phyloP scores from a whole-genome alignment of 2,888 invertebrate genomes.

The Drosophila nr. perissopoda region DNA sequence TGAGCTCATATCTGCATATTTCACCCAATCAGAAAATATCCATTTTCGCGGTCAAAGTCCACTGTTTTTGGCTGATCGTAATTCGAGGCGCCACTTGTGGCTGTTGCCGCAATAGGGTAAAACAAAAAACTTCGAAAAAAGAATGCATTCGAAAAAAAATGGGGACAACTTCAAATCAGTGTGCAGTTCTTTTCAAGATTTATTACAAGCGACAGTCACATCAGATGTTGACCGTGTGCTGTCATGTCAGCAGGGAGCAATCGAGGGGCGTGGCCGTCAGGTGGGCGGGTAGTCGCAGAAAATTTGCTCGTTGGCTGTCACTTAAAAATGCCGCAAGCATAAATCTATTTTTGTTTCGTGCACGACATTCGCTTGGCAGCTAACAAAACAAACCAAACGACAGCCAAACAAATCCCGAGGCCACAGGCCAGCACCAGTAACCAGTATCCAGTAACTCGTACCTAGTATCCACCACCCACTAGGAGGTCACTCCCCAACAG shows the following conservation, averaged over 20 bases:
- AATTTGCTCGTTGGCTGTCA: constrained; percentile 71
- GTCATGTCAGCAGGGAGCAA: constrained; percentile 59
- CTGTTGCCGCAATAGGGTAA: constrained; percentile 35
- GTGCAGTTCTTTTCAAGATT: constrained; percentile 70
- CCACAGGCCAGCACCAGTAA: constrained; percentile 16
- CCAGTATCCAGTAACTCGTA: constrained; percentile 12
- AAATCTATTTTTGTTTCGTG: constrained; percentile 76
- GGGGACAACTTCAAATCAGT: constrained; percentile 59
- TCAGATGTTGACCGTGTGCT: constrained; percentile 66
- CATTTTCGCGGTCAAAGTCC: not conserved
- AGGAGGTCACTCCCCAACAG: not conserved
- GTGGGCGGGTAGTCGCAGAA: constrained; percentile 48
- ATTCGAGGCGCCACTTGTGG: constrained; percentile 59
- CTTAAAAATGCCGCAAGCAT: constrained; percentile 80
- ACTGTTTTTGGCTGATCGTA: constrained; percentile 37
- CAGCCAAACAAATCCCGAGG: constrained; percentile 30
- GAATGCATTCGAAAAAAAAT: not conserved
- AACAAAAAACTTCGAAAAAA: constrained; percentile 7
- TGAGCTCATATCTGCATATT: not conserved
- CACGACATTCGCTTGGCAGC: constrained; percentile 45
- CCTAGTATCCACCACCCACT: not conserved
- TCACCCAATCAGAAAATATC: not conserved
- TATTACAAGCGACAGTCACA: constrained; percentile 75
- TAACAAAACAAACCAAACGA: constrained; percentile 45
- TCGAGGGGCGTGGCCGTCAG: constrained; percentile 25